These are phyloP conservation scores for Lepus timidus DNA, from an alignment of 2,113 vertebrate species.

Conservation along the genomic window DNA sequence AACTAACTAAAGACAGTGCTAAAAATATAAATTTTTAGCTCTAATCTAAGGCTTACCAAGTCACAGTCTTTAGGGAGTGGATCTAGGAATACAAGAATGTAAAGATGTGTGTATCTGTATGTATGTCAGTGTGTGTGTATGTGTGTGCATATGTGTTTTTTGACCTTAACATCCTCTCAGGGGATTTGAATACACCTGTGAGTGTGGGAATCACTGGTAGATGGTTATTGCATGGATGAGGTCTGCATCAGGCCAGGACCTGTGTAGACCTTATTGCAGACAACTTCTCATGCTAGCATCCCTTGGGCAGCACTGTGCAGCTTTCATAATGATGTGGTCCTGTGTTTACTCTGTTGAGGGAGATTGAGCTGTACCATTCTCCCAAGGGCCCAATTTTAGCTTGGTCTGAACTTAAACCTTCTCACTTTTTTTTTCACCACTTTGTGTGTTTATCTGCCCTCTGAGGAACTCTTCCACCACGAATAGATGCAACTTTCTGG, in stretches of 20 bases:
- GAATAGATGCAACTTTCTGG: background rate
- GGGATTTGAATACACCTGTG: background rate
- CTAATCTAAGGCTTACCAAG: background rate
- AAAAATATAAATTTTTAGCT: background rate
- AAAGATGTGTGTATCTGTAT: background rate
- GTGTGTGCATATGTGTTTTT: background rate
- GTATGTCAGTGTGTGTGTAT: background rate
- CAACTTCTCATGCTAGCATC: background rate
- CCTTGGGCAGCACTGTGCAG: background rate
- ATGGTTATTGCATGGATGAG: background rate
- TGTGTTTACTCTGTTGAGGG: background rate
- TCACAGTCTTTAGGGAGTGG: background rate
- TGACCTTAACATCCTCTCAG: background rate
- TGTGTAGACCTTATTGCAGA: background rate
- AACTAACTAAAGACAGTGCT: background rate
- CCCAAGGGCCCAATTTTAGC: background rate
- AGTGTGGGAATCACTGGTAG: background rate
- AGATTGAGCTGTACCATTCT: background rate
- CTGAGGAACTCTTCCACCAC: background rate
- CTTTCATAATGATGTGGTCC: background rate
- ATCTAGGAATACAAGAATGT: background rate
- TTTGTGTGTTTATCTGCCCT: constrained; percentile 7
- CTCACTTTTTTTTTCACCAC: background rate
- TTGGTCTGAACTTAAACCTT: background rate
- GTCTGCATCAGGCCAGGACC: background rate